Evolutionary conservation across 2,113 vertebrate species (phyloP).

Genomic region (Cryptotis parvus): DNA sequence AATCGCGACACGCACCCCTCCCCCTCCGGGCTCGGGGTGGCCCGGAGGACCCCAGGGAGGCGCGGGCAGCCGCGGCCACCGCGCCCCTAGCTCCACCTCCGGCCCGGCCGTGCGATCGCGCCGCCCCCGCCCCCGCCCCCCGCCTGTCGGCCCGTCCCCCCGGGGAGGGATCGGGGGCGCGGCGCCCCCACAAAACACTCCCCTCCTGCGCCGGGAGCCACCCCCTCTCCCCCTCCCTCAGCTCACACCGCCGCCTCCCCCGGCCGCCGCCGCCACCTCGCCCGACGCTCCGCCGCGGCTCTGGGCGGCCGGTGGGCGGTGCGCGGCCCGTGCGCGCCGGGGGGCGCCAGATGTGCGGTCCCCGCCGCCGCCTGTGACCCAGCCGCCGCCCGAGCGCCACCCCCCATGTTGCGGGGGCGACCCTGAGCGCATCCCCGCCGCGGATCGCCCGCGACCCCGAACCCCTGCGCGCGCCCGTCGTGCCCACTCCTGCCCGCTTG

Average conservation of each 20-base stretch:
- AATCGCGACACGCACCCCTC: constrained; percentile 58
- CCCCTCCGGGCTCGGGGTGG: constrained; percentile 27
- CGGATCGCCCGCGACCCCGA: constrained; percentile 46
- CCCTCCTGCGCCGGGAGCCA: constrained; percentile 64
- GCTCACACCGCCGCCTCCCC: constrained; percentile 30
- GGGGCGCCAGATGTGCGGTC: constrained; percentile 72
- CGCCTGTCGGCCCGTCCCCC: constrained; percentile 58
- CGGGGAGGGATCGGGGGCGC: constrained; percentile 71
- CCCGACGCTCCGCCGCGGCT: constrained; percentile 67
- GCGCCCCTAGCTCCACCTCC: constrained; percentile 45
- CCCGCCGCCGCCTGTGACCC: constrained; percentile 69
- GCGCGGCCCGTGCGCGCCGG: constrained; percentile 70
- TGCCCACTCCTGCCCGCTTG: constrained; percentile 2
- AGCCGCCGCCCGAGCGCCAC: constrained; percentile 54
- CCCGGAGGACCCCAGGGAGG: constrained; percentile 55
- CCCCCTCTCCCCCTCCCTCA: constrained; percentile 73
- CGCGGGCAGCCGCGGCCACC: not conserved
- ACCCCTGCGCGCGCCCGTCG: not conserved
- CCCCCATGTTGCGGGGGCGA: constrained; percentile 61
- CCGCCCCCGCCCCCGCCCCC: constrained; percentile 62
- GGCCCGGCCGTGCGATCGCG: not conserved
- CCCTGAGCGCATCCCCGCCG: constrained; percentile 57
- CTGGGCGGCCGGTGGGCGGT: constrained; percentile 71
- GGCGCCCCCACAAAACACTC: constrained; percentile 78
- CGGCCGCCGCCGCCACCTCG: constrained; percentile 74